phyloP scores from a whole-genome alignment of 2,113 vertebrate species.

The Notarius quadriscutis region DNA sequence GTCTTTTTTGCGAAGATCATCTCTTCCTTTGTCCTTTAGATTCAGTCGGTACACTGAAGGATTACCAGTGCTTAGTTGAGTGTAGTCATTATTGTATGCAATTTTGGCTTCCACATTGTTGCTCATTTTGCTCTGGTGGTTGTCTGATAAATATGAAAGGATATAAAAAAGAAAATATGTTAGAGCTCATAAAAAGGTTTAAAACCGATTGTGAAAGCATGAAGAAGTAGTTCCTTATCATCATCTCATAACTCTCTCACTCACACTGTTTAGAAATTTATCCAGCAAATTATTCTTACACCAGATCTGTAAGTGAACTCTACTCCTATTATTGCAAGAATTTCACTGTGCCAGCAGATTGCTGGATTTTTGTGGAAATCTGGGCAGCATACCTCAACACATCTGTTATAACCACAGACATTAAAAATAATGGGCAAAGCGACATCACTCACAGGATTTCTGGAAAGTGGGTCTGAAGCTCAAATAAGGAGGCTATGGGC shows the following conservation, averaged over 20 bases:
- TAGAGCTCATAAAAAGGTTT: background rate
- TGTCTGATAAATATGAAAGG: background rate
- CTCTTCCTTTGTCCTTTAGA: background rate
- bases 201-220: background rate
- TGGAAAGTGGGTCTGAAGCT: too few relatives aligned
- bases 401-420: too few relatives aligned
- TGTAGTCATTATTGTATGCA: background rate
- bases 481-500: too few relatives aligned
- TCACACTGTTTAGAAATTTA: background rate
- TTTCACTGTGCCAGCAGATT: background rate
- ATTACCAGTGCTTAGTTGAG: background rate
- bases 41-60: constrained; percentile 2
- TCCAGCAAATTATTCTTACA: background rate
- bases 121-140: background rate
- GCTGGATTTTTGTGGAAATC: background rate
- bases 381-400: background rate
- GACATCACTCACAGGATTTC: too few relatives aligned
- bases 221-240: background rate
- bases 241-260: background rate
- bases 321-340: background rate
- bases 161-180: background rate
- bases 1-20: constrained; percentile 31
- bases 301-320: background rate
- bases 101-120: background rate
- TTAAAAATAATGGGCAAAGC: too few relatives aligned